These are phyloP conservation scores for Acromyrmex charruanus DNA, from an alignment of 1,140 invertebrate genomes.

Conservation along the genomic window DNA sequence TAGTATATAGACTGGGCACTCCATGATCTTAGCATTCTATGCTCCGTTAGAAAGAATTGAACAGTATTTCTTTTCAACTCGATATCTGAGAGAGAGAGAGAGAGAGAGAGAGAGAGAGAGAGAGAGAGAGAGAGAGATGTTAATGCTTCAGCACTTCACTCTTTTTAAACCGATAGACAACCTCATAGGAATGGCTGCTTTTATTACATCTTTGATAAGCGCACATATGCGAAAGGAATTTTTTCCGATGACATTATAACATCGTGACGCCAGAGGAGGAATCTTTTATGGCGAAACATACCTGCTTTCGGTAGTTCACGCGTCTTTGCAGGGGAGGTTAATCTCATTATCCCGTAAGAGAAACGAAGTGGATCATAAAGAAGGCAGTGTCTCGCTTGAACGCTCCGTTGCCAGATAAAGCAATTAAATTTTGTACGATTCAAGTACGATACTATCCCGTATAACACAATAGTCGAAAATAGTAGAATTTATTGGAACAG, in stretches of 20 bases:
- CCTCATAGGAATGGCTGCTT: too few relatives aligned
- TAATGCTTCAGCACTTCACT: too few relatives aligned
- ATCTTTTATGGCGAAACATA: slow-evolving; percentile 33
- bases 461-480: background rate
- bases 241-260: slow-evolving; percentile 26
- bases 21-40: too few relatives aligned
- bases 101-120: too few relatives aligned
- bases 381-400: slow-evolving; percentile 47
- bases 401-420: slow-evolving; percentile 47
- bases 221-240: background rate
- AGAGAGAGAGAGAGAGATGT: too few relatives aligned
- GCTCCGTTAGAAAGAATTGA: too few relatives aligned
- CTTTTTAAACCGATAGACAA: too few relatives aligned
- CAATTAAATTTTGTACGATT: slow-evolving; percentile 52
- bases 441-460: background rate
- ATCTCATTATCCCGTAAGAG: slow-evolving; percentile 52
- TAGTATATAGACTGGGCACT: too few relatives aligned
- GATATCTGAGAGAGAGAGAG: too few relatives aligned
- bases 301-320: slow-evolving; percentile 46
- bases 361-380: slow-evolving; percentile 56
- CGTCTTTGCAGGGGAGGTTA: slow-evolving; percentile 47
- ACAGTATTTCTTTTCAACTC: too few relatives aligned
- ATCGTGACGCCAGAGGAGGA: background rate
- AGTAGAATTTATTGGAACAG: background rate
- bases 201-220: background rate